Evolutionary conservation across 2,888 invertebrate species (phyloP), one percentile per base, ranked within the genome.

Genomic region (Pseudococcus longispinus): DNA sequence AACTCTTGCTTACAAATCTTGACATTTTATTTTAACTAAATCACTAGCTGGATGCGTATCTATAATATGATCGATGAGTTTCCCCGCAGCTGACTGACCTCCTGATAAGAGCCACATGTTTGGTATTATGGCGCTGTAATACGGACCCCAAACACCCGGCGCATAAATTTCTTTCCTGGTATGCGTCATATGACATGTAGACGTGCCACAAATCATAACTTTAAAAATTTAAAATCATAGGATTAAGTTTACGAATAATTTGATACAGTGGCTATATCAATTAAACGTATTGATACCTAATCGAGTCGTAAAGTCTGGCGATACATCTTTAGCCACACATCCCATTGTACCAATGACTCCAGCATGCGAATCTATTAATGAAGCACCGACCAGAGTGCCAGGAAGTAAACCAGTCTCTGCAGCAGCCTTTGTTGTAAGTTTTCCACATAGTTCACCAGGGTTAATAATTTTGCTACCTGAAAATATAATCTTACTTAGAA

Each of bases 341-440:
- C 96, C 96, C 88, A 96, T 93, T 93, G 96, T 93, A 23, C 97
- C 98, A 88, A 98, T 91, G 0, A 95, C 97, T 32, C 98, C 98
- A 86, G 98, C 97, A 92, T 98, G 97, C 0, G 98, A 98, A 91
- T 99, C 98, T 89, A 99, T 97, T 88, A 98, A 93, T 0, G 97
- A 97, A 18, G 96, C 93, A 6, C 95, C 97, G 1, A 98, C 97
- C 9, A 96, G 93, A 23, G 94, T 97, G 11, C 94, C 94, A 9
- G 93, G 91, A 15, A 91, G 89, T 11, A 98, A 92, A 2, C 95
- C 95, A 87, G 98, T 91, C 89, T 93, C 93, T 32, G 90, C 89
- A 1, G 98, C 97, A 60, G 95, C 94, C 88, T 91, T 90, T 51
- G 90, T 89, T 13, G 93, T 93, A 42, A 97, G 90, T 0, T 90